Evolutionary conservation across 35 echinoderm and acorn worm species (phyloP), one percentile per base, ranked within the genome.

Genomic region (Ptychodera flava): DNA sequence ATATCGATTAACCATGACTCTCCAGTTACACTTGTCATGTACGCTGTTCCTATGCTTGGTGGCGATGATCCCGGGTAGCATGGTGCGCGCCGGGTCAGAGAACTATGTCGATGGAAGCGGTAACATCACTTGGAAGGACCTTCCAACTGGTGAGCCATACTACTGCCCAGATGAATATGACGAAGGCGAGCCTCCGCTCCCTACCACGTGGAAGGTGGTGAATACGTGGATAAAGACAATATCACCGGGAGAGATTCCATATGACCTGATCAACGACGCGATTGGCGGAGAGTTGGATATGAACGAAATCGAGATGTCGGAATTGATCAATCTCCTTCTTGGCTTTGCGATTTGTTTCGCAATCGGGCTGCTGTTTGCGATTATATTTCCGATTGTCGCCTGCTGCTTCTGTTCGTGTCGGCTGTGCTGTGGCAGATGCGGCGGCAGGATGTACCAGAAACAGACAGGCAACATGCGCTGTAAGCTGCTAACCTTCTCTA

Each of bases 371-470:
- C 35, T 98, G 29, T 98, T 98, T 28, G 2, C 38, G n/a, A 0
- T 98, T 85, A 90, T 98, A 36, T 98, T 98, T 78, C 87, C 90
- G 37, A 86, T 98, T 28, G 90, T 97, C 32, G 83, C 86, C 35
- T 38, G 91, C 0, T 89, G 93, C 38, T 98, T 94, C 78, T 98
- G 91, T 87, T 92, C 91, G 77, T 98, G 95, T 53, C 88, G 95
- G 30, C 82, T 80, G 10, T 89, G 86, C 89, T 94, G 92, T 75
- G 88, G 83, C 34, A 94, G 94, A 32, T 98, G 95, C 30, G 95
- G 95, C 1, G 95, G 95, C 0, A 98, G 90, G 83, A 94, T 94
- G 95, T 84, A 94, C 29, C 90, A 92, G 88, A 89, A 90, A 38
- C 81, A 92, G 77, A 85, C 81, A 12, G 86, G 88, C 36, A 85